These are phyloP conservation scores for Hirtodrosophila trivittata DNA, from an alignment of 2,888 invertebrate species.

Conservation along the genomic window DNA sequence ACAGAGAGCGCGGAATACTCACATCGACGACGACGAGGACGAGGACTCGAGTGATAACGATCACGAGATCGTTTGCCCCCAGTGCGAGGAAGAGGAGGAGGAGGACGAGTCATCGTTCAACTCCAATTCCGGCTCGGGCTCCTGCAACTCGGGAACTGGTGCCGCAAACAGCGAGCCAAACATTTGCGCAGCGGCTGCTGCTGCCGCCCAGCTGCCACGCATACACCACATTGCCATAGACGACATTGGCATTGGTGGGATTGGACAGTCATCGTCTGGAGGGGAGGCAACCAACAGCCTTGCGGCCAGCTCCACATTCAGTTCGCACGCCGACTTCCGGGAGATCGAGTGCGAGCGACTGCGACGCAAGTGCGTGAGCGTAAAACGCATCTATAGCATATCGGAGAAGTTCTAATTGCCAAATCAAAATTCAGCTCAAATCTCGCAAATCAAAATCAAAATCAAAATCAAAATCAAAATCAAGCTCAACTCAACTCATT, in stretches of 20 bases:
- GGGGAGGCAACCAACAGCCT: constrained; percentile 40
- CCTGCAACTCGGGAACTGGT: constrained; percentile 46
- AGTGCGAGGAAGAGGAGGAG: constrained; percentile 48
- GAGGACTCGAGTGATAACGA: constrained; percentile 27
- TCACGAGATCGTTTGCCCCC: constrained; percentile 43
- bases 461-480: constrained; percentile 22
- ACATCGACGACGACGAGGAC: constrained; percentile 38
- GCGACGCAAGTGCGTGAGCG: constrained; percentile 82
- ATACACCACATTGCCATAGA: constrained; percentile 70
- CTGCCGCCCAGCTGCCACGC: constrained; percentile 44
- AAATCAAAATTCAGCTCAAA: constrained; percentile 38
- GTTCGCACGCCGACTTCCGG: constrained; percentile 80
- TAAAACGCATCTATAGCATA: constrained; percentile 83
- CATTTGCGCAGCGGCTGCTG: constrained; percentile 46
- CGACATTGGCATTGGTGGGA: constrained; percentile 60
- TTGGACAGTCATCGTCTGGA: background rate
- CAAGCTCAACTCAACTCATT: constrained; percentile 47
- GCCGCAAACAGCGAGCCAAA: constrained; percentile 68
- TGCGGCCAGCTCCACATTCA: constrained; percentile 63
- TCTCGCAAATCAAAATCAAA: constrained; percentile 13
- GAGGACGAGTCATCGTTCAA: constrained; percentile 32
- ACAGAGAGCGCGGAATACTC: constrained; percentile 16
- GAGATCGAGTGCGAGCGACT: constrained; percentile 83
- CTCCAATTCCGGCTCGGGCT: constrained; percentile 13
- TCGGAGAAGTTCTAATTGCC: constrained; percentile 82